Conservation (phyloP, 2,113 vertebrate genomes). For the Hippocampus zosterae region DNA sequence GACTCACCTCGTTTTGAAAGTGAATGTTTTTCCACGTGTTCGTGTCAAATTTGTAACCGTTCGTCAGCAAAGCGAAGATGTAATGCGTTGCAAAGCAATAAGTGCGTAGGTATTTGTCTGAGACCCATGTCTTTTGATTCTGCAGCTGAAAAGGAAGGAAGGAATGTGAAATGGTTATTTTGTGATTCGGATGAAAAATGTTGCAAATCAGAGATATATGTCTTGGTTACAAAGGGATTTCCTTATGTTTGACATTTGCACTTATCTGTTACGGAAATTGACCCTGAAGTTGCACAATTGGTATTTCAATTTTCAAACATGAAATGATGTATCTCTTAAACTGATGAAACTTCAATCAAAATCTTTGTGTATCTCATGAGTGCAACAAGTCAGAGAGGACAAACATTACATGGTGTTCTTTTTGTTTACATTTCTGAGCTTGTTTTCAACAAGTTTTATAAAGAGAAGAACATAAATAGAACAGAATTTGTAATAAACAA, state of each 20-base stretch:
- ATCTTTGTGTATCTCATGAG: background rate
- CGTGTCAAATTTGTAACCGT: conserved; percentile 84
- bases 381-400: too few species aligned
- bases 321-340: background rate
- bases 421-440: background rate
- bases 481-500: background rate
- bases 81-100: conserved; percentile 87
- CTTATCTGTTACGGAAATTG: background rate
- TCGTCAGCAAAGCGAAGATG: conserved; percentile 77
- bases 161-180: background rate
- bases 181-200: background rate
- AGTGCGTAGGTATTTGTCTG: conserved; percentile 73
- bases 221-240: background rate
- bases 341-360: background rate
- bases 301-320: background rate
- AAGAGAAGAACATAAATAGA: too few species aligned
- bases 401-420: background rate
- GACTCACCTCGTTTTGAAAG: conserved; percentile 81
- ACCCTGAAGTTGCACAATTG: background rate
- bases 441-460: too few species aligned
- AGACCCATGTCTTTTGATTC: conserved; percentile 58
- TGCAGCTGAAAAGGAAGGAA: conserved; percentile 71
- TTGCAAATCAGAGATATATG: background rate
- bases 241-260: background rate
- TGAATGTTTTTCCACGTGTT: conserved; percentile 80